Evolutionary conservation across 1,140 invertebrate genomes (phyloP), one percentile per base, ranked within the genome.

Genomic region (Olivierus martensii): DNA sequence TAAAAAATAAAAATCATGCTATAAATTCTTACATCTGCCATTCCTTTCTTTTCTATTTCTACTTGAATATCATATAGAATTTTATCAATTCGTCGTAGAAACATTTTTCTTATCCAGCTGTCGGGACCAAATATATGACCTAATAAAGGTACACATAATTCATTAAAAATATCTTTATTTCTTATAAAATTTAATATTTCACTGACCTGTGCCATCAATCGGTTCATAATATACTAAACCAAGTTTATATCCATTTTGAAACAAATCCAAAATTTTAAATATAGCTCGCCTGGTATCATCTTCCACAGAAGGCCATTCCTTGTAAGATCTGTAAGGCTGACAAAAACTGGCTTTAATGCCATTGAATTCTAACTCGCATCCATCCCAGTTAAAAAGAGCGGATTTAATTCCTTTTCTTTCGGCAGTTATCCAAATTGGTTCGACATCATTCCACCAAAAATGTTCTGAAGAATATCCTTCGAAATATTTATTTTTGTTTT

Each of bases 71-170:
- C 55, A 22, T 58, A 47, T 11, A 70, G 28, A 9, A 60, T 57
- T 12, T 59, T 50, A 56, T 70, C 67, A 11, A 67, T 49, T 21
- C 52, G 35, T 68, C 65, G 21, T 58, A 45, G 1, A 70, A 35
- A n/a, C 63, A 66, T 50, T 58, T 21, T 34, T 53, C 58, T 19
- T 63, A 48, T 46, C 65, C 56, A 1, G 48, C 17, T 2, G 65
- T 68, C 59, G 3, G 68, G 68, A 19, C 69, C 69, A 46, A 52
- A 62, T 15, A 57, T 44, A 56, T 68, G 67, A 7, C 68, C 67
- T 51, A n/a, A n/a, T n/a, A 17, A n/a, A 10, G 46, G 10, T 9
- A 28, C 37, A n/a, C 18, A 47, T 34, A 41, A 38, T 6, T 1
- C 9, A 28, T 28, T 28, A 28, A 28, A 28, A 28, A 6, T 28